Percentiles rank a stretch among this genome's conserved stretches.
Conservation (phyloP, 1,140 invertebrate species). For the Lordiphosa stackelbergi region DNA sequence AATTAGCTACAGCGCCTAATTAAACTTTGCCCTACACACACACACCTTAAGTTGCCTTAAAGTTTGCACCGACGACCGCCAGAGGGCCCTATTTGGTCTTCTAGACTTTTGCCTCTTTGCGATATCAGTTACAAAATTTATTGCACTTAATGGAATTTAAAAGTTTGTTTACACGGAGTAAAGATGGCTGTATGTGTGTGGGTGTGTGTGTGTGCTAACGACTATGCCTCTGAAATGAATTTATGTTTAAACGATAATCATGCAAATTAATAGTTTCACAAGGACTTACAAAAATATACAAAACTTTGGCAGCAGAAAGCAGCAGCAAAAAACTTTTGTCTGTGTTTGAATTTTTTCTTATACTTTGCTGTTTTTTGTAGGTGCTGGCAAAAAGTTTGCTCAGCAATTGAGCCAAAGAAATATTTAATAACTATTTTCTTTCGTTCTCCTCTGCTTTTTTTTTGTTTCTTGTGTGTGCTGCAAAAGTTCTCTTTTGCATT, state of each 20-base stretch:
- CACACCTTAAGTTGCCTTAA: constrained; percentile 23
- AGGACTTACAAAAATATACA: constrained; percentile 22
- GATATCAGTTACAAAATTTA: constrained; percentile 68
- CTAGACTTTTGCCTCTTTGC: constrained; percentile 20
- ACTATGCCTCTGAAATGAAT: constrained; percentile 41
- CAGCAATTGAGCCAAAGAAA: constrained; percentile 63
- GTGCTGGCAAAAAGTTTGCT: constrained; percentile 56
- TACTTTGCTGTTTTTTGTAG: constrained; percentile 37
- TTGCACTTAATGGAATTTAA: constrained; percentile 73
- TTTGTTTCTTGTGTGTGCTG: constrained; percentile 15
- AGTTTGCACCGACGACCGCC: constrained; percentile 15
- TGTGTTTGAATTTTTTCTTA: constrained; percentile 19
- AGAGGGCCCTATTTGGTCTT: constrained; percentile 18
- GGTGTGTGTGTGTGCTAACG: constrained; percentile 9
- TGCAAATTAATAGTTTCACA: constrained; percentile 60
- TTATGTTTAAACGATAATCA: constrained; percentile 66
- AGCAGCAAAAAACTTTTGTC: constrained; percentile 30
- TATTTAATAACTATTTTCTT: constrained; percentile 71
- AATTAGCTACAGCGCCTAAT: constrained; percentile 46
- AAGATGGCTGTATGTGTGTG: constrained; percentile 5
- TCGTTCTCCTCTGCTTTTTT: constrained; percentile 15
- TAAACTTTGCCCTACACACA: constrained; percentile 31
- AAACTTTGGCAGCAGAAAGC: constrained; percentile 9
- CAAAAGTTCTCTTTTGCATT: constrained; percentile 49
- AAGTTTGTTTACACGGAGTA: constrained; percentile 61